Conservation (phyloP, 2,113 vertebrate species). For the Prunella fulvescens region DNA sequence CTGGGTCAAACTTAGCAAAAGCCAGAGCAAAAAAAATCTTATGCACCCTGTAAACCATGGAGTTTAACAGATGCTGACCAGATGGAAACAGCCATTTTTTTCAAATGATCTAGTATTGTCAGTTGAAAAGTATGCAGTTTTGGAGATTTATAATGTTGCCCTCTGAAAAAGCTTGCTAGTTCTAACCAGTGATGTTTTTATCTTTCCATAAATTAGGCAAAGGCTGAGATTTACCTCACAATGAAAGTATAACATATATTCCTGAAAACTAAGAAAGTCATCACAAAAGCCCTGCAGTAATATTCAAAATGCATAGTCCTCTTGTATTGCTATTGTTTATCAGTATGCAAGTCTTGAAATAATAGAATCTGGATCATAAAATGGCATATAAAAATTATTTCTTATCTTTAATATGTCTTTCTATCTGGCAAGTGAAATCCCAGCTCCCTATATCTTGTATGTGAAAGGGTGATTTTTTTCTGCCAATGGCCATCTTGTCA, state of each 20-base stretch:
- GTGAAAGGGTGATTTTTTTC: background rate
- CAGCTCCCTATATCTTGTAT: background rate
- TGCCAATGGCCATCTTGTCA: background rate
- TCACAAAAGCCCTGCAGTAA: background rate
- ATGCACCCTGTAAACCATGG: background rate
- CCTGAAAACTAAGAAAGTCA: background rate
- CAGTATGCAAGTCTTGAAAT: background rate
- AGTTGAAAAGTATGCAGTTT: background rate
- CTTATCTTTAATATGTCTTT: background rate
- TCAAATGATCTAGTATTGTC: background rate
- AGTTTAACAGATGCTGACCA: conserved; percentile 19
- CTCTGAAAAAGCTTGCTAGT: background rate
- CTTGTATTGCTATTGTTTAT: background rate
- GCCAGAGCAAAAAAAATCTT: background rate
- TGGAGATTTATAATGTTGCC: background rate
- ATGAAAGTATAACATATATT: background rate
- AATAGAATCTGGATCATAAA: conserved; percentile 1
- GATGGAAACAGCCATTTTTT: background rate
- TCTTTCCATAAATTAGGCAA: conserved; percentile 21
- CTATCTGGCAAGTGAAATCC: background rate
- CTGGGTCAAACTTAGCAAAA: background rate
- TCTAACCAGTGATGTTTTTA: background rate
- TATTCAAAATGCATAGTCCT: background rate
- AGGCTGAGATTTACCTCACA: background rate
- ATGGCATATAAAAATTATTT: conserved; percentile 5